phyloP scores from a whole-genome alignment of 2,113 vertebrate genomes.

The Tachysurus vachellii region DNA sequence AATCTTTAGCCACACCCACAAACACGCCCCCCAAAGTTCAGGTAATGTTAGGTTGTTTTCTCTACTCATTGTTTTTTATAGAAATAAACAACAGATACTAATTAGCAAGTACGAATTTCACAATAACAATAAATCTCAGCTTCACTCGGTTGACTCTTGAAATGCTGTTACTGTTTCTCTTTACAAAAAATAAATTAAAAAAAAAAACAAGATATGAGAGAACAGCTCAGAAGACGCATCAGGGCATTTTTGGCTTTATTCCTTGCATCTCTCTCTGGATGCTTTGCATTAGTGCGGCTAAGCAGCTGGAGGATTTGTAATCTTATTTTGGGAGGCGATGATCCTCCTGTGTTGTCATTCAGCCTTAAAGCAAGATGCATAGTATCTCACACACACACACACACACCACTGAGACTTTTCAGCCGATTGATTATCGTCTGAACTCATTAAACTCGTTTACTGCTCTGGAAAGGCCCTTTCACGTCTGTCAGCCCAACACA shows the following conservation, averaged over 20 bases:
- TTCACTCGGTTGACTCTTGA: neutral
- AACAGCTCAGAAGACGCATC: neutral
- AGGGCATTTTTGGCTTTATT: neutral
- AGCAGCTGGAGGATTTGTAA: slow-evolving; percentile 99
- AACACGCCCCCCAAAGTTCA: neutral
- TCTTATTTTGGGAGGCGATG: slow-evolving; percentile 99
- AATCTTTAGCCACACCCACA: neutral
- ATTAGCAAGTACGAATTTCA: neutral
- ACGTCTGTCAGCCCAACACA: slow-evolving; percentile 74
- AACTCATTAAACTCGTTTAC: slow-evolving; percentile 95
- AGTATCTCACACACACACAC: slow-evolving; percentile 60
- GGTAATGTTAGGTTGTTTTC: neutral
- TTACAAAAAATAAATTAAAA: neutral
- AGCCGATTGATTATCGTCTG: slow-evolving; percentile 95
- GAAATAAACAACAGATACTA: neutral
- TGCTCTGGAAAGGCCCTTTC: slow-evolving; percentile 76
- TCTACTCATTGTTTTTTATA: neutral
- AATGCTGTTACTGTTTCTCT: neutral
- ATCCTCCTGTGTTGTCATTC: slow-evolving; percentile 94
- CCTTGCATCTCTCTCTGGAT: neutral
- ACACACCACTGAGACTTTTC: slow-evolving; percentile 75
- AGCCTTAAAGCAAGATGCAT: slow-evolving; percentile 67
- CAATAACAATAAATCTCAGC: neutral
- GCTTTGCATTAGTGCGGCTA: slow-evolving; percentile 99
- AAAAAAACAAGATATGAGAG: neutral